Evolutionary conservation across 2,113 vertebrate species (phyloP).

Genomic region (Capreolus pygargus): DNA sequence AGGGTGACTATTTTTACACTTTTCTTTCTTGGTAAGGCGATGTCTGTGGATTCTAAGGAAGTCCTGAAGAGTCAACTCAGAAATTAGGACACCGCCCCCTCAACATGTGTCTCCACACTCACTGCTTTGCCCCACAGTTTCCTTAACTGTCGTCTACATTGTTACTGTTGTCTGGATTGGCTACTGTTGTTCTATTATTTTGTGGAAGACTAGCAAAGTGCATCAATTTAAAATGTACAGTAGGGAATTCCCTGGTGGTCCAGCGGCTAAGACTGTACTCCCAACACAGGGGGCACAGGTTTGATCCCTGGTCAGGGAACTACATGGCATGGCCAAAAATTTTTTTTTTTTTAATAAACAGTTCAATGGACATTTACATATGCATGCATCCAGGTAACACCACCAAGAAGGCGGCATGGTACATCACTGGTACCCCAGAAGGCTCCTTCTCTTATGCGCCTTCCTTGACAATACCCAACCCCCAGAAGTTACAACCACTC

Average conservation of each 20-base stretch:
- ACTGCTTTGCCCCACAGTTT: background rate
- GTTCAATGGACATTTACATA: background rate
- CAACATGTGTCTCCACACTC: background rate
- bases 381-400: background rate
- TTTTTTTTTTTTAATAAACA: background rate
- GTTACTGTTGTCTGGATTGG: background rate
- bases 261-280: background rate
- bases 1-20: background rate
- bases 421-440: background rate
- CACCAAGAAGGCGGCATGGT: background rate
- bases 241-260: background rate
- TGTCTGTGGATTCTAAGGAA: background rate
- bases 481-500: background rate
- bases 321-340: background rate
- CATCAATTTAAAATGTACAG: background rate
- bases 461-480: background rate
- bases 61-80: background rate
- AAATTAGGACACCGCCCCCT: accelerated
- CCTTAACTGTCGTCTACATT: background rate
- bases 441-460: background rate
- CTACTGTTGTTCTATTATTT: background rate
- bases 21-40: background rate
- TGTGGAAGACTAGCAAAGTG: background rate
- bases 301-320: background rate
- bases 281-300: background rate